Evolutionary conservation across 2,888 invertebrate genomes (phyloP).

Genomic region (Chaitophorus viminalis): DNA sequence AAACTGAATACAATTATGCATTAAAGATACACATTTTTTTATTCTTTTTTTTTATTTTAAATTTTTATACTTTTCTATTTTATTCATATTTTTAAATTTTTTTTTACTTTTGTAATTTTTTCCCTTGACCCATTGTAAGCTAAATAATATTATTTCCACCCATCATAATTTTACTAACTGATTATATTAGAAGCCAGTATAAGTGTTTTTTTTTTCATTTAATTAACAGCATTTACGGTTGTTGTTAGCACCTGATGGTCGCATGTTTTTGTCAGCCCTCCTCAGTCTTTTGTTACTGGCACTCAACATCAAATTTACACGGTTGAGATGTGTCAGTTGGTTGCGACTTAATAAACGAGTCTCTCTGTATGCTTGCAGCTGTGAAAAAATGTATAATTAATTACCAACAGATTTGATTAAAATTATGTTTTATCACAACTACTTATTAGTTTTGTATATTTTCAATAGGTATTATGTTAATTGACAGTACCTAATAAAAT

Average conservation of each 20-base stretch:
- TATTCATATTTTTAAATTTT: constrained; percentile 43
- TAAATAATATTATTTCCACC: constrained; percentile 51
- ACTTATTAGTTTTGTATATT: no score
- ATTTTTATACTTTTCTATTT: constrained; percentile 50
- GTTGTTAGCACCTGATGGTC: constrained; percentile 73
- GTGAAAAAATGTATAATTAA: constrained; percentile 62
- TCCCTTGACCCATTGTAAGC: constrained; percentile 43
- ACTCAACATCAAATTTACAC: constrained; percentile 70
- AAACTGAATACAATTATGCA: constrained; percentile 25
- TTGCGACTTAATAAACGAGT: constrained; percentile 70
- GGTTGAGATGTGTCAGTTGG: constrained; percentile 71
- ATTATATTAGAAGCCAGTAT: constrained; percentile 60
- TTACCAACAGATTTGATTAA: constrained; percentile 15
- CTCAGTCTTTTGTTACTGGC: constrained; percentile 70
- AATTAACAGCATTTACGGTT: constrained; percentile 72
- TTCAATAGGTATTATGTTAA: not conserved
- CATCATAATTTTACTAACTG: constrained; percentile 54
- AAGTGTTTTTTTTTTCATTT: constrained; percentile 45
- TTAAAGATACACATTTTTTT: constrained; percentile 46
- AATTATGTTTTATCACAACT: not conserved
- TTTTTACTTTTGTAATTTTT: constrained; percentile 38
- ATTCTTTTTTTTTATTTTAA: constrained; percentile 30
- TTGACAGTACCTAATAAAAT: not conserved
- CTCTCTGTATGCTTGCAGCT: constrained; percentile 69
- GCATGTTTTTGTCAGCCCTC: constrained; percentile 71